Evolutionary conservation across 1,140 invertebrate genomes (phyloP).

Genomic region (Megalopta genalis): DNA sequence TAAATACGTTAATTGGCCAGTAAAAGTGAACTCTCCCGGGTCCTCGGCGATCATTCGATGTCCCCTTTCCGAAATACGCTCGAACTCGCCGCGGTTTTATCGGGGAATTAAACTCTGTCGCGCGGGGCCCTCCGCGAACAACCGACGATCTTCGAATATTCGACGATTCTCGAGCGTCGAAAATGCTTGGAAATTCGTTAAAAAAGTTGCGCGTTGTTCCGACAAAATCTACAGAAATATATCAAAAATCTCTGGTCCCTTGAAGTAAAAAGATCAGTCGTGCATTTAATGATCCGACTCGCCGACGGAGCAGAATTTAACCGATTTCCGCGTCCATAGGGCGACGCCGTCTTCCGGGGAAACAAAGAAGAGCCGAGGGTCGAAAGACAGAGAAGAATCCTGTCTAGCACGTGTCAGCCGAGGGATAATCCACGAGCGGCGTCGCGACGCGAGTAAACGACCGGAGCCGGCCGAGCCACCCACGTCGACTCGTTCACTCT

Average conservation of each 20-base stretch:
- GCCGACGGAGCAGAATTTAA: too few species aligned
- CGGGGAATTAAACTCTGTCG: not conserved
- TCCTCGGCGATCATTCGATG: not conserved
- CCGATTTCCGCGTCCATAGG: too few species aligned
- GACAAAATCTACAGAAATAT: too few species aligned
- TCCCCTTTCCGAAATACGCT: not conserved
- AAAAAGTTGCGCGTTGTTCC: too few species aligned
- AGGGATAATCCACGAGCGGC: slow-evolving; percentile 39
- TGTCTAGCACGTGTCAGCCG: slow-evolving; percentile 18
- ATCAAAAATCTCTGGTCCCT: too few species aligned
- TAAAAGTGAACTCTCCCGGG: slow-evolving; percentile 21
- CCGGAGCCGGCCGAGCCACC: slow-evolving; percentile 39
- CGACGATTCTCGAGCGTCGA: too few species aligned
- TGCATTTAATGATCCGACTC: too few species aligned
- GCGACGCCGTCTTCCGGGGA: not conserved
- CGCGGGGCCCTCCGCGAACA: too few species aligned
- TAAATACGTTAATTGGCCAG: slow-evolving; percentile 32
- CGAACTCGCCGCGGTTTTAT: not conserved
- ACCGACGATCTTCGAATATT: not conserved
- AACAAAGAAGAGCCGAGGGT: not conserved
- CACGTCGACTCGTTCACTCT: slow-evolving; percentile 48
- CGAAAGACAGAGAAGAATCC: slow-evolving; percentile 5
- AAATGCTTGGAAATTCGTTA: too few species aligned
- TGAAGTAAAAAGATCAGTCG: too few species aligned
- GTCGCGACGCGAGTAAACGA: slow-evolving; percentile 44